Base-by-base conservation (phyloP, 2,888 invertebrate genomes). In the Capitulum mitella region DNA sequence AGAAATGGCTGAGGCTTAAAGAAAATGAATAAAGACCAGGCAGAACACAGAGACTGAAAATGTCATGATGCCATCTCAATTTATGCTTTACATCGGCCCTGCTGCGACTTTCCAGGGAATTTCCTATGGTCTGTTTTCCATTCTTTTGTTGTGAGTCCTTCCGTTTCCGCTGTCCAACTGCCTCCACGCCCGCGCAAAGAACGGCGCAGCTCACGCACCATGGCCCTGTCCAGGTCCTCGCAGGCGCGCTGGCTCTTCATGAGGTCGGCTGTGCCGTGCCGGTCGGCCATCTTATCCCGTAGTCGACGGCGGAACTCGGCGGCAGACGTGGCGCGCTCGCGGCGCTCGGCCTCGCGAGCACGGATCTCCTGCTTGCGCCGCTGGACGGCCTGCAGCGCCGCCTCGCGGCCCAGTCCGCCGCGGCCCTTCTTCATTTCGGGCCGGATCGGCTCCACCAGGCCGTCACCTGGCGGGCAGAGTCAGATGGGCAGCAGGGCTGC, bases 391-490 rank as follows among this genome's bases (percentile, higher is more conserved):
- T 78, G n/a, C 51, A 82, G 81, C 78, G 81, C 79, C 70, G 80
- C 78, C 79, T 81, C 78, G 78, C 81, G 80, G 5, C 82, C 82
- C 26, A 82, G 85, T 0, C 92, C 92, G 77, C 88, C 87, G 58
- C 91, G 88, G 82, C 89, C 89, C 5, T 86, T 85, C 85, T 91
- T 92, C 0, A 92, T 82, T 79, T 87, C 88, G 61, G 92, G 88
- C 5, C 87, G 85, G 79, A 92, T 89, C 0, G 92, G 92, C 83
- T 91, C 91, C 12, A 86, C 86, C 48, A 89, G 86, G 70, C 90
- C 90, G 14, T 80, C 80, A 61, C 80, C 81, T 81, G 58, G 32
- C 0, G 29, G 12, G n/a, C n/a, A n/a, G n/a, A n/a, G n/a, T n/a
- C n/a, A n/a, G n/a, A n/a, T n/a, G n/a, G n/a, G n/a, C n/a, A n/a